Evolutionary conservation across 2,113 vertebrate species (phyloP).

Genomic region (Mus spicilegus): DNA sequence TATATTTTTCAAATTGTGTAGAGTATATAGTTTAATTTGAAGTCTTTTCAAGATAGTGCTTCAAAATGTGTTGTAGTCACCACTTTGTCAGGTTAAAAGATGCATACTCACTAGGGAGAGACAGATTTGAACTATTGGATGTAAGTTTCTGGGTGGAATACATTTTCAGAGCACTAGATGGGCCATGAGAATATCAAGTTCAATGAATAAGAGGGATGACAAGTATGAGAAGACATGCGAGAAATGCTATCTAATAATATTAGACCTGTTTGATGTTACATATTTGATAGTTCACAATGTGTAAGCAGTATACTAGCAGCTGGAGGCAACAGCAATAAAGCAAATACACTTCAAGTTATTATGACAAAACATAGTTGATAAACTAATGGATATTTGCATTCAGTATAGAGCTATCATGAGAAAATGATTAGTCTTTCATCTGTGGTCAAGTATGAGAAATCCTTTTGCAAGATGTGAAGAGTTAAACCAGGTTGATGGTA

Average conservation of each 20-base stretch:
- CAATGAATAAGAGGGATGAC: neutral
- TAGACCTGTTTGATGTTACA: neutral
- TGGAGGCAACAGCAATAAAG: neutral
- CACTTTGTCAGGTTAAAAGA: neutral
- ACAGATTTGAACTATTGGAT: constrained; percentile 33
- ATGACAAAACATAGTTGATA: neutral
- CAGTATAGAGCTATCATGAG: neutral
- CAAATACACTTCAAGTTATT: neutral
- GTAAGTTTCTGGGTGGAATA: constrained; percentile 14
- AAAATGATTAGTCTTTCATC: neutral
- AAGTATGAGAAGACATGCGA: neutral
- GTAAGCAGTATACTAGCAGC: neutral
- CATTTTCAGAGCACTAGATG: neutral
- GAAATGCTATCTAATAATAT: neutral
- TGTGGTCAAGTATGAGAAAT: neutral
- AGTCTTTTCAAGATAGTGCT: neutral
- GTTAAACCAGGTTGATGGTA: neutral
- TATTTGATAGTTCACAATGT: neutral
- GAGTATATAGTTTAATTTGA: neutral
- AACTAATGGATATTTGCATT: neutral
- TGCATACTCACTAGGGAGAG: neutral
- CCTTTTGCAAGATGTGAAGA: constrained; percentile 24
- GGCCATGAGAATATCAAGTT: neutral
- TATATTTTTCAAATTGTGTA: neutral
- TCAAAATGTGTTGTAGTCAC: neutral